Conservation (phyloP, 2,113 vertebrate species). For the Eptesicus fuscus region DNA sequence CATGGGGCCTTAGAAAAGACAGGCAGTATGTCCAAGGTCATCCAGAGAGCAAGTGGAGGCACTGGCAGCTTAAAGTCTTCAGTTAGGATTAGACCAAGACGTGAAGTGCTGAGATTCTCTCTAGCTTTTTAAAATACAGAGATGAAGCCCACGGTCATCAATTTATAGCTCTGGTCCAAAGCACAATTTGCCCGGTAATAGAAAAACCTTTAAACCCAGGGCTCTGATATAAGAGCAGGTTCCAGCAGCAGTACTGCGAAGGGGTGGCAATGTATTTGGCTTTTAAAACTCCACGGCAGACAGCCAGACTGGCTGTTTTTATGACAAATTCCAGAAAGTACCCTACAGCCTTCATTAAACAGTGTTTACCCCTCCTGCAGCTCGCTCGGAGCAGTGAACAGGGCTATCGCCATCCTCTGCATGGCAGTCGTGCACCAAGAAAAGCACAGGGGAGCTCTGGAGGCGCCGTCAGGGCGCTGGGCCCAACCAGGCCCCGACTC, state of each 20-base stretch:
- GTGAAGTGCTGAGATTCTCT: not conserved
- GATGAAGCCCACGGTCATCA: not conserved
- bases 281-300: conserved; percentile 13
- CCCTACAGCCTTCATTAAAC: not conserved
- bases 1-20: not conserved
- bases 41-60: not conserved
- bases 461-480: not conserved
- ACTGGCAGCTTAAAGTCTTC: not conserved
- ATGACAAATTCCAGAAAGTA: conserved; percentile 16
- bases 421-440: not conserved
- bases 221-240: not conserved
- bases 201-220: not conserved
- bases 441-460: not conserved
- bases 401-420: not conserved
- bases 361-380: not conserved
- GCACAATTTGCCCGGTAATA: not conserved
- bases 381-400: not conserved
- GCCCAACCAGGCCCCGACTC: not conserved
- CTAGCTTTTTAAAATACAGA: not conserved
- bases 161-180: not conserved
- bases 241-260: not conserved
- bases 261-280: not conserved
- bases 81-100: conserved; percentile 42
- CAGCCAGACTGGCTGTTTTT: not conserved
- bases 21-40: not conserved